Evolutionary conservation across 2,113 vertebrate genomes (phyloP), one percentile per base, ranked within the genome.

Genomic region (Hystrix cristata): DNA sequence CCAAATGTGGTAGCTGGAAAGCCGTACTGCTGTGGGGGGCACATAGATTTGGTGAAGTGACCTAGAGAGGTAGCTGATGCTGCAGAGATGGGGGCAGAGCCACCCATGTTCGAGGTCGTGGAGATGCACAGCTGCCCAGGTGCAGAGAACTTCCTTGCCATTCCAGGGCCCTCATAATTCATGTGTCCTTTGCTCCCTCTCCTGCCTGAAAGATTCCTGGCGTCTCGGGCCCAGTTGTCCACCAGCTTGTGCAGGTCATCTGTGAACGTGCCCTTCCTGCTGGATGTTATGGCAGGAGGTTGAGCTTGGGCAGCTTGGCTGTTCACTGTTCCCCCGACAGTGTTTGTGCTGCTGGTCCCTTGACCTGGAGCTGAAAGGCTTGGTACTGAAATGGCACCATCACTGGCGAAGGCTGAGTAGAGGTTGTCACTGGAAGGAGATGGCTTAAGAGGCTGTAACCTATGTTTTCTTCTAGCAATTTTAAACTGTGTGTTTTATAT

Each of bases 171-270:
- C 99, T 99, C 99, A 5, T 98, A 99, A 83, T 98, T 99, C 98
- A 98, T 97, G 93, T 98, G 98, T 87, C 99, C 99, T 98, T 99
- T 99, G 98, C 99, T 99, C 97, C 98, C 99, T 97, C 99, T 99
- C 97, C 99, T 99, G 98, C 99, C 99, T 11, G 99, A 99, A 48
- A 99, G 99, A 98, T 98, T 99, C 99, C 99, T 99, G 98, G 99
- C 99, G 12, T 99, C 99, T 80, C 99, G 98, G 96, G 99, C 99
- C 99, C 99, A 99, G 96, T 99, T 99, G 97, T 99, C 99, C 89
- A 99, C 99, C 98, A 99, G 98, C 97, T 99, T 99, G 98, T 99
- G 99, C 95, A 99, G 99, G 98, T 99, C 99, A 0, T 99, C 99
- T 0, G 99, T 99, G 98, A 99, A 99, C 11, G 99, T 99, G 97